Evolutionary conservation across 2,888 invertebrate species (phyloP), one percentile per base, ranked within the genome.

Genomic region (Meandrusa payeni): DNA sequence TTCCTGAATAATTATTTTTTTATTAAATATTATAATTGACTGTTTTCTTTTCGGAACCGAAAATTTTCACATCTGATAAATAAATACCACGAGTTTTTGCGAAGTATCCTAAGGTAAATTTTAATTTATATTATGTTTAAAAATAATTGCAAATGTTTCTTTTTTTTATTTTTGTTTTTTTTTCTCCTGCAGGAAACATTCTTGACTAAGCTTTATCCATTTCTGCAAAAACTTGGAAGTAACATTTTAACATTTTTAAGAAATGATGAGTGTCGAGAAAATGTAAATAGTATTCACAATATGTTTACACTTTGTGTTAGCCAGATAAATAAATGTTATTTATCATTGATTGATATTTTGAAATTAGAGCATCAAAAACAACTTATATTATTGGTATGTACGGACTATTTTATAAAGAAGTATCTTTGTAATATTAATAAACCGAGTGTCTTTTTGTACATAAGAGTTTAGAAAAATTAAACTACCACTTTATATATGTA

Each of bases 251-350:
- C 46, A 2, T 44, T 51, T 24, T 42, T 37, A 6, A 55, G 52
- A 13, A 51, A 54, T 19, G 57, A 56, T 15, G 50, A 41, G 23
- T 5, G 27, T 2, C 41, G 57, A 28, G 55, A 62, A 28, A 50
- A 52, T 13, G 37, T 64, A 3, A 38, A 57, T 7, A 39, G 67
- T 55, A 45, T 80, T 33, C 61, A 63, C 15, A 74, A 78, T 53
- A 61, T 79, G n/a, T 82, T 69, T 41, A 56, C 62, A 7, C 54
- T 87, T 7, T 79, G 83, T 58, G 62, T 73, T 19, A 83, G 76
- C 55, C 87, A 87, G 67, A 77, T 87, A 32, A 71, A 71, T 42
- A 87, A 86, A 59, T 77, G 78, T 55, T 46, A 80, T 4, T 41
- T 76, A 12, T 68, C 65, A 46, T 64, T 85, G 37, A 66, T 86